Evolutionary conservation across 2,797 vertebrate species (phyloP).

Genomic region (Anguilla pacifica): DNA sequence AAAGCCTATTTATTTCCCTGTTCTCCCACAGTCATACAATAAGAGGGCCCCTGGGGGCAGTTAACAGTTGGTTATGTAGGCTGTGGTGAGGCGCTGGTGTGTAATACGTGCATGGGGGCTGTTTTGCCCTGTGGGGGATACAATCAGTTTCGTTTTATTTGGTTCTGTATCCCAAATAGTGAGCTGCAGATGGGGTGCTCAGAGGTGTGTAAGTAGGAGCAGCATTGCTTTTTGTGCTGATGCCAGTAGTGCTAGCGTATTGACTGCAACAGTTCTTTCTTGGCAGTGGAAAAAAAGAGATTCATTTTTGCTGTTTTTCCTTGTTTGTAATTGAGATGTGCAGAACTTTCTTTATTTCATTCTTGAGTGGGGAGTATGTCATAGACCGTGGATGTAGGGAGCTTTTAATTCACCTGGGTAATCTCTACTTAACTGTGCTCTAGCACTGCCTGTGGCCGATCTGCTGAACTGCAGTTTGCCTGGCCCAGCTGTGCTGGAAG

Average conservation of each 20-base stretch:
- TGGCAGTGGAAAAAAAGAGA: not conserved
- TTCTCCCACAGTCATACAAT: not conserved
- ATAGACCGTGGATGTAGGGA: too few relatives aligned
- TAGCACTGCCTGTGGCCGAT: too few relatives aligned
- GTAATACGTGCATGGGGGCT: not conserved
- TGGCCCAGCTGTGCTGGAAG: too few relatives aligned
- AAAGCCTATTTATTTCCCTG: conserved; percentile 1
- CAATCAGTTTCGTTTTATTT: conserved; percentile 17
- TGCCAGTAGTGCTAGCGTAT: not conserved
- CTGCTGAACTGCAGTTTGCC: too few relatives aligned
- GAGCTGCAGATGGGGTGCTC: not conserved
- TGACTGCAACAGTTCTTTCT: not conserved
- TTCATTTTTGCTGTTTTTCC: not conserved
- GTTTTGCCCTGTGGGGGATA: not conserved
- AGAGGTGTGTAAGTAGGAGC: not conserved
- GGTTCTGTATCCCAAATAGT: conserved; percentile 4
- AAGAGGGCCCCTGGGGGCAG: conserved; percentile 6
- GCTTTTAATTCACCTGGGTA: too few relatives aligned
- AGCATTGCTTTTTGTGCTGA: not conserved
- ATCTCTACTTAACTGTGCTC: too few relatives aligned
- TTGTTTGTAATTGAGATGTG: not conserved
- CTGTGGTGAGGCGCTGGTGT: not conserved
- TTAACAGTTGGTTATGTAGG: not conserved
- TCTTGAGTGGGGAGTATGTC: too few relatives aligned
- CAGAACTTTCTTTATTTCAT: not conserved